A percentile compares a stretch with the other conserved stretches of the same genome.
These are phyloP conservation scores for Beaufortia kweichowensis DNA, from an alignment of 2,113 vertebrate species.

Conservation along the genomic window DNA sequence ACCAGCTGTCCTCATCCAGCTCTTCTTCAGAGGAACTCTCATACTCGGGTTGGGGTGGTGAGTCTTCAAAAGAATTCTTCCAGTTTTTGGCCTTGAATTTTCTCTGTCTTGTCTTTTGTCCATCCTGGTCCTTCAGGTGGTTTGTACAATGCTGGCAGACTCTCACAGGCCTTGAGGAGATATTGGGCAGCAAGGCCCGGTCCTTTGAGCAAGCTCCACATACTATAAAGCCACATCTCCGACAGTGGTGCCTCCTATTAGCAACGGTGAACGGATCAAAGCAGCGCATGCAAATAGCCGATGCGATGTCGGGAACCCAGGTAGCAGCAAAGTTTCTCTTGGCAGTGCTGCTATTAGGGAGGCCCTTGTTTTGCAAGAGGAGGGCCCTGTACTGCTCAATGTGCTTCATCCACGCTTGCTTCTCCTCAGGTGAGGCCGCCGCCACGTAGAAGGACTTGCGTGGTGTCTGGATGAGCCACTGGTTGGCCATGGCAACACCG, in stretches of 20 bases:
- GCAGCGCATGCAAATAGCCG: conserved; percentile 91
- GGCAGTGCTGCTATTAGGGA: conserved; percentile 43
- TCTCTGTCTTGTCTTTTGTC: background rate
- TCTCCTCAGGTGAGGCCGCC: conserved; percentile 79
- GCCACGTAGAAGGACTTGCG: conserved; percentile 89
- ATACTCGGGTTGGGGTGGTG: conserved; percentile 28
- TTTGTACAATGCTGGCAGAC: conserved; percentile 80
- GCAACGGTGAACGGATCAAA: conserved; percentile 76
- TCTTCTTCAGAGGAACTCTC: conserved; percentile 76
- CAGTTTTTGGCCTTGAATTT: background rate
- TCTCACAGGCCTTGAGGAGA: conserved; percentile 79
- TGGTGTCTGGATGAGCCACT: conserved; percentile 89
- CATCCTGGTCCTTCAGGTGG: conserved; percentile 64
- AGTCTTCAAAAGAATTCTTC: conserved; percentile 33
- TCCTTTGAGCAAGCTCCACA: conserved; percentile 81
- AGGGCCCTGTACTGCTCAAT: conserved; percentile 78
- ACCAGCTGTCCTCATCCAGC: conserved; percentile 67
- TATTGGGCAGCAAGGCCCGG: conserved; percentile 76
- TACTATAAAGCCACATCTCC: conserved; percentile 86
- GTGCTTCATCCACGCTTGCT: conserved; percentile 87
- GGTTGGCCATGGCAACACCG: conserved; percentile 79
- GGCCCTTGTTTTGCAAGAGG: conserved; percentile 62
- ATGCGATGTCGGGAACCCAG: conserved; percentile 86
- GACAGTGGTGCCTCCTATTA: conserved; percentile 87
- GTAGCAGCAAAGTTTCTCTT: conserved; percentile 70